Conservation (phyloP, 2,113 vertebrate genomes). For the Microcebus lehilahytsara region DNA sequence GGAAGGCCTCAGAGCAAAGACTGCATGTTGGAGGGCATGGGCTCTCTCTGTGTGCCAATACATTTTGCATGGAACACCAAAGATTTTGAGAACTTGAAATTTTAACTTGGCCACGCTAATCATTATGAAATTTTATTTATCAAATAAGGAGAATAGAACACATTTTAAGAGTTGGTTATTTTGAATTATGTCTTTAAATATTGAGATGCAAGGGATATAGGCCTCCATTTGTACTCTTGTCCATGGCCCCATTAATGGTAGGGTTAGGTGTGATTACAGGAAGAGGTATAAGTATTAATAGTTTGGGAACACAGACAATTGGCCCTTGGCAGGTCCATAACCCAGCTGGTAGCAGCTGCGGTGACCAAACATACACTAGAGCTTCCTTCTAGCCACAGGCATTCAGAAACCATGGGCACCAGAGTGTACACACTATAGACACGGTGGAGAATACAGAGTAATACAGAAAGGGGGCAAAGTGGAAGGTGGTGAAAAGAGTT, state of each 20-base stretch:
- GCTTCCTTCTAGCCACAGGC: neutral
- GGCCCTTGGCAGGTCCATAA: neutral
- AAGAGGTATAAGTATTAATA: neutral
- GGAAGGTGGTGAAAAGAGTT: neutral
- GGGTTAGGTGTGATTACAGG: neutral
- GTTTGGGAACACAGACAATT: neutral
- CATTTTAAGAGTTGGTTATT: neutral
- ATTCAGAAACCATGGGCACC: neutral
- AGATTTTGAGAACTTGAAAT: neutral
- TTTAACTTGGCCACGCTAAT: neutral
- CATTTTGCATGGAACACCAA: neutral
- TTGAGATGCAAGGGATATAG: neutral
- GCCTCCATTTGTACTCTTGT: neutral
- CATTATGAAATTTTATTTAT: neutral
- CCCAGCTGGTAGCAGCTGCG: neutral
- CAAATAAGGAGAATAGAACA: neutral
- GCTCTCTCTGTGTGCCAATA: neutral
- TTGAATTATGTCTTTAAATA: constrained; percentile 13
- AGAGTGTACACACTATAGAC: neutral
- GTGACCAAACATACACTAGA: neutral
- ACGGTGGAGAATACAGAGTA: neutral
- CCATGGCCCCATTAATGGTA: neutral
- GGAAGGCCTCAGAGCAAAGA: neutral
- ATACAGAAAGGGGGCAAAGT: neutral
- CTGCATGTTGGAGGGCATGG: neutral